Evolutionary conservation across 2,797 vertebrate species (phyloP).

Genomic region (Sandelia bainsii): DNA sequence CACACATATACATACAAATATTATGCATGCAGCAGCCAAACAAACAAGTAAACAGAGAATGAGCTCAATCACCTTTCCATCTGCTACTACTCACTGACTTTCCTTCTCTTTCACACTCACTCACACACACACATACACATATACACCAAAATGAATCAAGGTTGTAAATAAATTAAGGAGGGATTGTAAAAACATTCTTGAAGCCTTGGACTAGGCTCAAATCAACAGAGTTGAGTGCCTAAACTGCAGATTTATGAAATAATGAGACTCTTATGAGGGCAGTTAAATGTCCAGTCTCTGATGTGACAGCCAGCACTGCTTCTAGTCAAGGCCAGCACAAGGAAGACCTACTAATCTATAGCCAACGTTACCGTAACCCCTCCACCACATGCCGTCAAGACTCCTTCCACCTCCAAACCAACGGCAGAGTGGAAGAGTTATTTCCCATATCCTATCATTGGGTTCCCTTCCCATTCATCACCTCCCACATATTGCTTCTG

Average conservation of each 20-base stretch:
- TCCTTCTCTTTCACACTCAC: background rate
- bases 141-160: conserved; percentile 37
- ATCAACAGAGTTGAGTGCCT: conserved; percentile 61
- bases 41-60: conserved; percentile 9
- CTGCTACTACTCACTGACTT: background rate
- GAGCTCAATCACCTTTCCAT: background rate
- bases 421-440: conserved; percentile 44
- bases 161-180: conserved; percentile 65
- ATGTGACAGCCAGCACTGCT: conserved; percentile 65
- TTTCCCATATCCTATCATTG: conserved; percentile 52
- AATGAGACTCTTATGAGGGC: conserved; percentile 70
- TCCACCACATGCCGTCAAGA: conserved; percentile 49
- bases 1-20: background rate
- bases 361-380: conserved; percentile 46
- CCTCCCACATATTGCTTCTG: conserved; percentile 48
- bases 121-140: background rate
- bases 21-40: background rate
- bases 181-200: conserved; percentile 67
- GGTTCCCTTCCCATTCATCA: conserved; percentile 14
- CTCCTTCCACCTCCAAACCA: conserved; percentile 57
- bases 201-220: conserved; percentile 53
- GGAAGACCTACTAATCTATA: conserved; percentile 61
- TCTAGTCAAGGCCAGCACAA: conserved; percentile 55
- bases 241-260: conserved; percentile 77
- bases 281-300: conserved; percentile 66